Conservation (phyloP, 2,797 vertebrate species). For the Danio aesculapii region DNA sequence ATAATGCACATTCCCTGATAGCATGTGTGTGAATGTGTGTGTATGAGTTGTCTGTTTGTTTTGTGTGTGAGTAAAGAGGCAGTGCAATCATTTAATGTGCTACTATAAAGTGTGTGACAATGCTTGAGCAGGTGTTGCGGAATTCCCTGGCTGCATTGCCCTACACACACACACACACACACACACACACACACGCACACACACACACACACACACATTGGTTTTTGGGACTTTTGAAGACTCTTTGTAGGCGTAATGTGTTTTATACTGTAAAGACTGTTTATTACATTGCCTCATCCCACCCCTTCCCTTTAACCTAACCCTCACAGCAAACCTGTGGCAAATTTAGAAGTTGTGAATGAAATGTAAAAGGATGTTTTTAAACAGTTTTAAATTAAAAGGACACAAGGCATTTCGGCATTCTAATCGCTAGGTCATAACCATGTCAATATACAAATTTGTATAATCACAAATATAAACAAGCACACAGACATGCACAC, state of each 20-base stretch:
- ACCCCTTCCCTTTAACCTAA: too few relatives aligned
- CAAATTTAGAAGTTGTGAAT: too few relatives aligned
- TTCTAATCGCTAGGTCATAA: too few relatives aligned
- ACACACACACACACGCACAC: conserved; percentile 32
- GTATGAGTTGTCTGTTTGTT: conserved; percentile 35
- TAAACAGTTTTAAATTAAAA: too few relatives aligned
- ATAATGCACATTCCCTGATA: conserved; percentile 24
- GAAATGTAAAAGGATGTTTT: too few relatives aligned
- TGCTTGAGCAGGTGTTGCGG: conserved; percentile 59
- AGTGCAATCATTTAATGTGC: conserved; percentile 37
- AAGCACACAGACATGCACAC: too few relatives aligned
- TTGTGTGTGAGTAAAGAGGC: conserved; percentile 23
- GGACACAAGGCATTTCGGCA: too few relatives aligned
- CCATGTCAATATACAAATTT: too few relatives aligned
- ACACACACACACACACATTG: neutral
- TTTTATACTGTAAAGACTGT: neutral
- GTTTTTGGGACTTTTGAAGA: neutral
- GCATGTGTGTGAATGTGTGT: conserved; percentile 9
- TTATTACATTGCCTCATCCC: neutral
- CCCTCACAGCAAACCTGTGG: neutral
- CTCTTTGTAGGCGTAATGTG: neutral
- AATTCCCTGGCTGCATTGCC: conserved; percentile 55
- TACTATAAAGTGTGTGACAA: conserved; percentile 52
- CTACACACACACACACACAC: conserved; percentile 16
- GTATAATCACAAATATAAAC: too few relatives aligned